Evolutionary conservation across 1,140 invertebrate genomes (phyloP).

Genomic region (Mercenaria mercenaria): DNA sequence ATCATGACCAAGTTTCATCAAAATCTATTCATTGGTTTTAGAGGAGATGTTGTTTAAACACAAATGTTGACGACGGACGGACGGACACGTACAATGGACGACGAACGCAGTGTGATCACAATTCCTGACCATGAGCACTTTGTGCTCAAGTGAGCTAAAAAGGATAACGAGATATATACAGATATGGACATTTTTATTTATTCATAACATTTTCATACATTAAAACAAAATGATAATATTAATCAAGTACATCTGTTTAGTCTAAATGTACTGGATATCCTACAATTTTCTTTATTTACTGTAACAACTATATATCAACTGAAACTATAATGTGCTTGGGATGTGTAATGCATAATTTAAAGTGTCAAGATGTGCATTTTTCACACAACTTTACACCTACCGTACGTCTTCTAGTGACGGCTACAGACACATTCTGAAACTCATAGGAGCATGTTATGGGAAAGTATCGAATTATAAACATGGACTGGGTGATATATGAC

Average conservation of each 20-base stretch:
- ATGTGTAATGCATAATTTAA: neutral
- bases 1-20: too few species aligned
- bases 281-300: neutral
- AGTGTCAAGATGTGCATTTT: neutral
- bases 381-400: neutral
- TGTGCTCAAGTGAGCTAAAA: too few species aligned
- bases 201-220: conserved; percentile 48
- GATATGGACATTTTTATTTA: conserved; percentile 48
- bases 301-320: neutral
- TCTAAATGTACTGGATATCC: neutral
- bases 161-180: neutral
- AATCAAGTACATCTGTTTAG: neutral
- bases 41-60: too few species aligned
- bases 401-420: neutral
- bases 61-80: too few species aligned
- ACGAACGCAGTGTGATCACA: too few species aligned
- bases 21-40: too few species aligned
- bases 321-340: neutral
- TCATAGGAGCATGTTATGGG: too few species aligned
- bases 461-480: too few species aligned
- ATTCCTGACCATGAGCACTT: too few species aligned
- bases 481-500: too few species aligned
- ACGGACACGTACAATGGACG: too few species aligned
- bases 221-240: conserved; percentile 19
- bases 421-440: neutral